Evolutionary conservation across 53 echinoderm and acorn worm species (phyloP).

Genomic region (Holothuria scabra): DNA sequence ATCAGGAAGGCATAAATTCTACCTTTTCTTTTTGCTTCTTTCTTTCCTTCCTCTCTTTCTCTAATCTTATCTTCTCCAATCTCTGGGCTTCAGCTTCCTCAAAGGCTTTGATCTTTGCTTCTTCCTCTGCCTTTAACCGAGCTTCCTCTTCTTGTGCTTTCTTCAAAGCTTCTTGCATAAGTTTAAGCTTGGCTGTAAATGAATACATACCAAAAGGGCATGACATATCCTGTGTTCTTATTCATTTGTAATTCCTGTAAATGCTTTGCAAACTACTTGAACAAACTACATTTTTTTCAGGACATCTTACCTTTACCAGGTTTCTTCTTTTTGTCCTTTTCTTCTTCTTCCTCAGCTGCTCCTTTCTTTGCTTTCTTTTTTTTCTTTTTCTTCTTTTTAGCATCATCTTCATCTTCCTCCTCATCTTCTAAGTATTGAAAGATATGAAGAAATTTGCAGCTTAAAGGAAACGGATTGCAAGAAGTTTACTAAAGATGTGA

Average conservation of each 20-base stretch:
- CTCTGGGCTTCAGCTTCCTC: slow-evolving; percentile 76
- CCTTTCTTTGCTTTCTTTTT: slow-evolving; percentile 78
- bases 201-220: background rate
- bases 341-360: slow-evolving; percentile 69
- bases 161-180: slow-evolving; percentile 91
- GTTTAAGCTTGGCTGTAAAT: slow-evolving; percentile 69
- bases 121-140: slow-evolving; percentile 79
- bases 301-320: slow-evolving; percentile 73
- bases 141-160: slow-evolving; percentile 92
- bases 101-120: slow-evolving; percentile 71
- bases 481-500: too few relatives aligned
- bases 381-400: slow-evolving; percentile 80
- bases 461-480: too few relatives aligned
- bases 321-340: slow-evolving; percentile 82
- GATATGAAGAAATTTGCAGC: background rate
- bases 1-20: background rate
- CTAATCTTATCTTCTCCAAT: slow-evolving; percentile 77
- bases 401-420: slow-evolving; percentile 65
- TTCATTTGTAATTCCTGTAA: too few relatives aligned
- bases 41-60: slow-evolving; percentile 88
- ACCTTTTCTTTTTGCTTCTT: slow-evolving; percentile 94
- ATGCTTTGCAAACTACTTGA: too few relatives aligned
- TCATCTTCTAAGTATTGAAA: slow-evolving; percentile 1
- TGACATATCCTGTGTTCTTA: background rate
- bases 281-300: too few relatives aligned